Evolutionary conservation across 2,113 vertebrate genomes (phyloP).

Genomic region (Nannobrachium achirus): DNA sequence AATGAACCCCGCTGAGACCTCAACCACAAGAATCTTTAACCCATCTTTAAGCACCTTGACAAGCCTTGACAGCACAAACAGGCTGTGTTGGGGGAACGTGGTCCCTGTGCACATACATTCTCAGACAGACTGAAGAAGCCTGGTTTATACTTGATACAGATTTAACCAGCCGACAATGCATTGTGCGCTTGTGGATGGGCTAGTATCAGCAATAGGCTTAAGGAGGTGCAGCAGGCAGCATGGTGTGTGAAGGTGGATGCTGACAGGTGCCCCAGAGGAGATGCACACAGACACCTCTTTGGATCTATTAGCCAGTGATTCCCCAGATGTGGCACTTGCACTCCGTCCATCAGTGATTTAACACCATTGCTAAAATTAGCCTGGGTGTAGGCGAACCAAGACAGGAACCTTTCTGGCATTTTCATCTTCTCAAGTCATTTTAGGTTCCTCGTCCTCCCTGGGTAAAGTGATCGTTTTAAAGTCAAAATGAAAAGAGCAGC

Average conservation of each 20-base stretch:
- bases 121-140: neutral
- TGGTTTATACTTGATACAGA: too few species aligned
- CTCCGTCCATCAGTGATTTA: slow-evolving; percentile 30
- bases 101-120: neutral
- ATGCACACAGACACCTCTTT: slow-evolving; percentile 27
- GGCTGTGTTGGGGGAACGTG: slow-evolving; percentile 3
- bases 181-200: too few species aligned
- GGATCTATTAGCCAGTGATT: slow-evolving; percentile 47
- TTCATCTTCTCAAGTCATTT: slow-evolving; percentile 9
- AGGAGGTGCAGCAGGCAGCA: slow-evolving; percentile 12
- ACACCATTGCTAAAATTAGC: slow-evolving; percentile 31
- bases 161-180: too few species aligned
- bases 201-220: too few species aligned
- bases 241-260: slow-evolving; percentile 26
- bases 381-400: slow-evolving; percentile 12
- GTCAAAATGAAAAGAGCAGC: neutral
- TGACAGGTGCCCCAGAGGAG: slow-evolving; percentile 50
- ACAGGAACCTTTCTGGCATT: slow-evolving; percentile 8
- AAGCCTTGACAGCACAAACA: slow-evolving; percentile 8
- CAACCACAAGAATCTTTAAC: slow-evolving; percentile 26
- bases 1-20: slow-evolving; percentile 70
- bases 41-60: slow-evolving; percentile 41
- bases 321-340: slow-evolving; percentile 24
- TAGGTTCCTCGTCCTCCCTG: neutral
- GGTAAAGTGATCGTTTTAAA: slow-evolving; percentile 7